Conservation (phyloP, 1,140 invertebrate genomes). For the Teleopsis dalmanni region DNA sequence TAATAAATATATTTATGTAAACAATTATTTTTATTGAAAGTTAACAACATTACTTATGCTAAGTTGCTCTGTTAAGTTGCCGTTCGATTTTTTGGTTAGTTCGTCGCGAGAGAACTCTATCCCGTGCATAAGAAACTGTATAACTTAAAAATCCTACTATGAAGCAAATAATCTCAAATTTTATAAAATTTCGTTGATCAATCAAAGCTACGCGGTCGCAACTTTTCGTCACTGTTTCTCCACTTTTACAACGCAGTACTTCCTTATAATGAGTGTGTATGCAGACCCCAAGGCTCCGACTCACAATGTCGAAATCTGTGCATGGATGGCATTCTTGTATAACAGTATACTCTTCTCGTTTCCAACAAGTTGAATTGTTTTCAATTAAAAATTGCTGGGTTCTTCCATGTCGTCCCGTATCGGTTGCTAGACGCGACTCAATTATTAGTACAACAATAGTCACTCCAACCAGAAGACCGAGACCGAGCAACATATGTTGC, state of each 20-base stretch:
- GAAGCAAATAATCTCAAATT: slow-evolving; percentile 72
- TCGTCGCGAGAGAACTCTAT: slow-evolving; percentile 41
- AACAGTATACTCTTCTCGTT: slow-evolving; percentile 59
- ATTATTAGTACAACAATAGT: slow-evolving; percentile 70
- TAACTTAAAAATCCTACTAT: slow-evolving; percentile 53
- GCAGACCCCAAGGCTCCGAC: slow-evolving; percentile 62
- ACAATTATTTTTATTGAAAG: too few relatives aligned
- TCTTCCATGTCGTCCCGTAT: slow-evolving; percentile 18
- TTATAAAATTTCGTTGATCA: slow-evolving; percentile 72
- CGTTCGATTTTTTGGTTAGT: slow-evolving; percentile 46
- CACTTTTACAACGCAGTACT: slow-evolving; percentile 58
- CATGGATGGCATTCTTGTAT: slow-evolving; percentile 72
- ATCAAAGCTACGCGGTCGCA: slow-evolving; percentile 62
- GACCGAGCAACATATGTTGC: slow-evolving; percentile 58
- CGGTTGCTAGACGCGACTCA: slow-evolving; percentile 56
- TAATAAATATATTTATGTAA: too few relatives aligned
- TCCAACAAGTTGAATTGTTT: slow-evolving; percentile 67
- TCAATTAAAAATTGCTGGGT: slow-evolving; percentile 54
- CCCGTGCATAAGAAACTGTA: slow-evolving; percentile 29
- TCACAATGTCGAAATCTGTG: slow-evolving; percentile 65
- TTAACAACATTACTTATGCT: slow-evolving; percentile 13
- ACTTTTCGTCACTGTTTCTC: slow-evolving; percentile 61
- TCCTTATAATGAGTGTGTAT: slow-evolving; percentile 64
- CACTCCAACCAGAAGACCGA: slow-evolving; percentile 55
- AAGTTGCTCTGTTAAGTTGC: slow-evolving; percentile 46